Conservation (phyloP, 2,797 vertebrate genomes). For the Acrossocheilus fasciatus region DNA sequence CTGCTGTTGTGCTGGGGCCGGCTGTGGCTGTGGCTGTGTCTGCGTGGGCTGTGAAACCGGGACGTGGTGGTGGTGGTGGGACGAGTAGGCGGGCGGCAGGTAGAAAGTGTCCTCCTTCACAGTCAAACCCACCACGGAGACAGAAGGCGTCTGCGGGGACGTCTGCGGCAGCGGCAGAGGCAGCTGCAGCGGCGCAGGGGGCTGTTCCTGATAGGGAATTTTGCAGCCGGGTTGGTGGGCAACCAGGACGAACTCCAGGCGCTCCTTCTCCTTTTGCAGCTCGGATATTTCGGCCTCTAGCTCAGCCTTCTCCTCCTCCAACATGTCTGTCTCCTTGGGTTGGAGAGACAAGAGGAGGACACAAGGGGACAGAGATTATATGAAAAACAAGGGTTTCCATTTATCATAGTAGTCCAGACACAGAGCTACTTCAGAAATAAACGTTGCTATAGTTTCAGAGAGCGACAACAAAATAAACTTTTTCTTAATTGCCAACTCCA, state of each 20-base stretch:
- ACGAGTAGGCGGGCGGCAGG: slow-evolving; percentile 82
- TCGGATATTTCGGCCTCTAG: slow-evolving; percentile 95
- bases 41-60: slow-evolving; percentile 66
- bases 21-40: slow-evolving; percentile 72
- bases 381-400: slow-evolving; percentile 21
- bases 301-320: slow-evolving; percentile 95
- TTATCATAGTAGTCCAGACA: background rate
- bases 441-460: slow-evolving; percentile 14
- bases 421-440: background rate
- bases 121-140: slow-evolving; percentile 86
- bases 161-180: slow-evolving; percentile 57
- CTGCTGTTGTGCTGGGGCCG: slow-evolving; percentile 75
- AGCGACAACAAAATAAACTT: background rate
- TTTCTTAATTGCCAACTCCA: background rate
- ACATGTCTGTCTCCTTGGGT: slow-evolving; percentile 90
- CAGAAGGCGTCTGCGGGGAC: slow-evolving; percentile 70
- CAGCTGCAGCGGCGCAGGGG: slow-evolving; percentile 69
- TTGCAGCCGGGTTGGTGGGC: slow-evolving; percentile 94
- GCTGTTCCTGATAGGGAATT: slow-evolving; percentile 84
- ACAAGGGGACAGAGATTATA: slow-evolving; percentile 47
- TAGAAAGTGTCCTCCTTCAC: slow-evolving; percentile 90
- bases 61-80: slow-evolving; percentile 70
- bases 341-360: slow-evolving; percentile 27
- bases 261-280: slow-evolving; percentile 95
- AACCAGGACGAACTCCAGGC: slow-evolving; percentile 94